Evolutionary conservation across 2,113 vertebrate genomes (phyloP).

Genomic region (Stigmatopora nigra): DNA sequence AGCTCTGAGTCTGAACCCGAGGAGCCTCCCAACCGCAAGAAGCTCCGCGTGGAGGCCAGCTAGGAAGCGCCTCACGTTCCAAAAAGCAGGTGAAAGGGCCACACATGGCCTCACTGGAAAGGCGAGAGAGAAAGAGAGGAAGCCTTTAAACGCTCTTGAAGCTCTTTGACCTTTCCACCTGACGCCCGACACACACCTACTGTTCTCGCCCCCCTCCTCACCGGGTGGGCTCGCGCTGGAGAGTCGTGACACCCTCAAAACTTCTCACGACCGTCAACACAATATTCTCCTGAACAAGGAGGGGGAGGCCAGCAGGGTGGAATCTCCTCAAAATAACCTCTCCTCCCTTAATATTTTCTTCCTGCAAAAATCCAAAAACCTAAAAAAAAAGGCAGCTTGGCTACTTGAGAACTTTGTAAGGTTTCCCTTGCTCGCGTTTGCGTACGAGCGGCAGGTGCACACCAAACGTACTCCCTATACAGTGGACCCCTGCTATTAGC

Average conservation of each 20-base stretch:
- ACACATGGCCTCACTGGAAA: constrained; percentile 1
- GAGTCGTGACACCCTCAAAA: constrained; percentile 42
- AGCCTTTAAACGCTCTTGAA: constrained; percentile 37
- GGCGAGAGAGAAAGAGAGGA: constrained; percentile 21
- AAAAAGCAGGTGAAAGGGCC: background rate
- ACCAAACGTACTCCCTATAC: constrained; percentile 55
- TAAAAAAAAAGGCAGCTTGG: constrained; percentile 71
- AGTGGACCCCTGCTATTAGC: background rate
- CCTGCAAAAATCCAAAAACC: constrained; percentile 52
- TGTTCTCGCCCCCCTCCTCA: constrained; percentile 23
- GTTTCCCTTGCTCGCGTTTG: constrained; percentile 46
- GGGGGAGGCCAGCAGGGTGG: constrained; percentile 52
- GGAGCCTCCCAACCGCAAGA: constrained; percentile 90
- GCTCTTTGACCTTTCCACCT: constrained; percentile 8
- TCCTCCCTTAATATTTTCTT: constrained; percentile 26
- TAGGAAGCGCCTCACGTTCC: constrained; percentile 49
- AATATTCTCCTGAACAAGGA: constrained; percentile 37
- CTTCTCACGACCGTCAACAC: constrained; percentile 25
- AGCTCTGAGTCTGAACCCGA: constrained; percentile 92
- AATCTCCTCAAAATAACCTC: constrained; percentile 45
- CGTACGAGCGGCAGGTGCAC: constrained; percentile 16
- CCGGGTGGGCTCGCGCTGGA: constrained; percentile 61
- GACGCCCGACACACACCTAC: background rate
- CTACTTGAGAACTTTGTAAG: constrained; percentile 60
- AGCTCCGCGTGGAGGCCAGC: constrained; percentile 89